Percentiles rank a stretch among this genome's conserved stretches.
Conservation (phyloP, 2,888 invertebrate genomes). For the Flexamia atlantica region DNA sequence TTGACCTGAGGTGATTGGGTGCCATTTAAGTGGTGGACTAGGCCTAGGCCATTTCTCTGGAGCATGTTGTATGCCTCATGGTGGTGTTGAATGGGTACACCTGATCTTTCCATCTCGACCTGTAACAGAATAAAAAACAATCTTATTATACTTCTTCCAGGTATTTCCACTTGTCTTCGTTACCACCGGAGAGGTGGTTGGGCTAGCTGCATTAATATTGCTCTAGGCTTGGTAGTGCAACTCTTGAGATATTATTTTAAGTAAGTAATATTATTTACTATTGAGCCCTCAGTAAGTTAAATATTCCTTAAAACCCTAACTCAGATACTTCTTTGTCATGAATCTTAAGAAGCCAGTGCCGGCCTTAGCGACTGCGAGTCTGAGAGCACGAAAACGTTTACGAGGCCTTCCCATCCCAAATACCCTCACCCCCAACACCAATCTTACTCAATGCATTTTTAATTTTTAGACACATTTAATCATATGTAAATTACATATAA, state of each 20-base stretch:
- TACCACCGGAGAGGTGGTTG: not conserved
- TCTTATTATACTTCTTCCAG: slow-evolving; percentile 60
- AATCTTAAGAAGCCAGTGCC: too few relatives aligned
- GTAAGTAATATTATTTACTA: too few relatives aligned
- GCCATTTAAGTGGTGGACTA: slow-evolving; percentile 66
- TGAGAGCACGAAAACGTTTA: too few relatives aligned
- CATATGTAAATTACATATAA: too few relatives aligned
- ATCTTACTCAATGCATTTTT: too few relatives aligned
- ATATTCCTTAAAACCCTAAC: too few relatives aligned
- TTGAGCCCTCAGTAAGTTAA: too few relatives aligned
- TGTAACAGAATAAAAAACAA: slow-evolving; percentile 66
- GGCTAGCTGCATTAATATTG: not conserved
- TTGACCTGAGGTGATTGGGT: slow-evolving; percentile 72
- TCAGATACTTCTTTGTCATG: too few relatives aligned
- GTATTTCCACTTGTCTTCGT: slow-evolving; percentile 54
- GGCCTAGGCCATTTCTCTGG: slow-evolving; percentile 69
- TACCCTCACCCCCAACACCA: too few relatives aligned
- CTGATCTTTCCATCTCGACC: slow-evolving; percentile 71
- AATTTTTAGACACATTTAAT: too few relatives aligned
- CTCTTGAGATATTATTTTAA: slow-evolving; percentile 64
- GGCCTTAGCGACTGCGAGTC: too few relatives aligned
- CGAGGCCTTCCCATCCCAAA: too few relatives aligned
- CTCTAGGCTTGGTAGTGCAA: not conserved
- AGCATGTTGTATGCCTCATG: slow-evolving; percentile 70
- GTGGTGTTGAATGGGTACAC: slow-evolving; percentile 70